A percentile compares a stretch with the other conserved stretches of the same genome.
Evolutionary conservation across 1,140 invertebrate genomes (phyloP).

Genomic region (Pollicipes pollicipes): DNA sequence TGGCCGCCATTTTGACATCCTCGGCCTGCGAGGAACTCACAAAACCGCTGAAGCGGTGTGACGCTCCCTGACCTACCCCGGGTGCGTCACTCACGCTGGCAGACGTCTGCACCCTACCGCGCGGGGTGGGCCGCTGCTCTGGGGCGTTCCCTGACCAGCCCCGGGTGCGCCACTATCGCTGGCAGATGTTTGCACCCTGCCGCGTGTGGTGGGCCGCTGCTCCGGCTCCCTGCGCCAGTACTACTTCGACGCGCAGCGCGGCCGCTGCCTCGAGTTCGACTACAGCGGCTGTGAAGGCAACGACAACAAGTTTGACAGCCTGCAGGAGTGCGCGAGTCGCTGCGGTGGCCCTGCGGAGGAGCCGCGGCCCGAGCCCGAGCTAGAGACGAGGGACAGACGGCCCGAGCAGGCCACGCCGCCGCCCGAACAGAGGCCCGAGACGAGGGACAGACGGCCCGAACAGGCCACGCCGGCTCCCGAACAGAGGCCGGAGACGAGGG

Average conservation of each 20-base stretch:
- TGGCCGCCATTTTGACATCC: too few species aligned
- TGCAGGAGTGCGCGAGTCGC: background rate
- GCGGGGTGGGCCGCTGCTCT: constrained; percentile 50
- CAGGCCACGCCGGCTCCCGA: too few species aligned
- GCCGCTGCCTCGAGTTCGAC: constrained; percentile 39
- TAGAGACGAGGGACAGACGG: constrained; percentile 52
- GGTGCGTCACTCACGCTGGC: too few species aligned
- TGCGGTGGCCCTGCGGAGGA: constrained; percentile 29
- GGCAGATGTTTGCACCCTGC: constrained; percentile 49
- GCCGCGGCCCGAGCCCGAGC: constrained; percentile 50
- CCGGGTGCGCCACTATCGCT: constrained; percentile 7
- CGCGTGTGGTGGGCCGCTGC: constrained; percentile 53
- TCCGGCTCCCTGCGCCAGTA: constrained; percentile 42
- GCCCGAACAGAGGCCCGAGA: too few species aligned
- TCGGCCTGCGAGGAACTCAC: too few species aligned
- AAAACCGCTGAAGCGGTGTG: too few species aligned
- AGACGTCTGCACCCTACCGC: constrained; percentile 52
- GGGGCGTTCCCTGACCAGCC: constrained; percentile 20
- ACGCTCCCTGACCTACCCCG: too few species aligned
- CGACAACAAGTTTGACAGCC: constrained; percentile 61
- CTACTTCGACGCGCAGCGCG: constrained; percentile 42
- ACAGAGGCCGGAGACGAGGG: too few species aligned
- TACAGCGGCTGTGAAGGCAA: constrained; percentile 68
- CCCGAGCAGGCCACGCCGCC: too few species aligned
- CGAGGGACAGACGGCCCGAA: too few species aligned